Percentiles rank a stretch among this genome's conserved stretches.
Conservation (phyloP, 2,888 invertebrate species). For the Panorpa germanica region DNA sequence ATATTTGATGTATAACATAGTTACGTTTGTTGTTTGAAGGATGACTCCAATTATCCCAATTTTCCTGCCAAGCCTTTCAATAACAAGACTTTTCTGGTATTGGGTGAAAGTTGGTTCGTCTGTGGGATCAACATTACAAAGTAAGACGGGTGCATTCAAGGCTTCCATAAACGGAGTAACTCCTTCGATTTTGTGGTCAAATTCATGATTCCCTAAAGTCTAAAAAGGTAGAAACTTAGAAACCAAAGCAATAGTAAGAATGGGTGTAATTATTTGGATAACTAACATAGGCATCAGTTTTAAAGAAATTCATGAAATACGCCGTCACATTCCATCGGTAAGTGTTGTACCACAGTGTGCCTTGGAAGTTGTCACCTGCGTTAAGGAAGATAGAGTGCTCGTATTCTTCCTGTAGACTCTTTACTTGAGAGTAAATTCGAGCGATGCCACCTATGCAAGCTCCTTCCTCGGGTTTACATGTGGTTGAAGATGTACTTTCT, state of each 20-base stretch:
- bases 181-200: conserved; percentile 56
- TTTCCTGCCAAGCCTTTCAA: conserved; percentile 37
- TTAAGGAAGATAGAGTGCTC: conserved; percentile 51
- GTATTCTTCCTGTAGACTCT: conserved; percentile 22
- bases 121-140: conserved; percentile 53
- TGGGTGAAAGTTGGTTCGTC: conserved; percentile 42
- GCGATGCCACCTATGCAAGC: conserved; percentile 53
- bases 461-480: conserved; percentile 28
- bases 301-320: conserved; percentile 52
- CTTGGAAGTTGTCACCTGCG: conserved; percentile 72
- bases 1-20: too few species aligned
- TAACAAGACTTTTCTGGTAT: conserved; percentile 41
- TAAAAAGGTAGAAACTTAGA: too few species aligned
- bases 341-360: conserved; percentile 66
- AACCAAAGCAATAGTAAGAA: too few species aligned
- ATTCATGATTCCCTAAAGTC: conserved; percentile 78
- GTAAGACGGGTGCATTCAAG: conserved; percentile 45
- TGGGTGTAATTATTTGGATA: too few species aligned
- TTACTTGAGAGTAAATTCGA: conserved; percentile 36
- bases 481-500: conserved; percentile 31
- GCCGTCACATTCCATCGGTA: conserved; percentile 57
- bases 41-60: conserved; percentile 70
- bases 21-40: conserved; percentile 41
- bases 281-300: conserved; percentile 58
- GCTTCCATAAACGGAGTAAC: conserved; percentile 47